Percentiles rank a stretch among this genome's conserved stretches.
phyloP scores from a whole-genome alignment of 2,797 vertebrate species.

The Botia almorhae region DNA sequence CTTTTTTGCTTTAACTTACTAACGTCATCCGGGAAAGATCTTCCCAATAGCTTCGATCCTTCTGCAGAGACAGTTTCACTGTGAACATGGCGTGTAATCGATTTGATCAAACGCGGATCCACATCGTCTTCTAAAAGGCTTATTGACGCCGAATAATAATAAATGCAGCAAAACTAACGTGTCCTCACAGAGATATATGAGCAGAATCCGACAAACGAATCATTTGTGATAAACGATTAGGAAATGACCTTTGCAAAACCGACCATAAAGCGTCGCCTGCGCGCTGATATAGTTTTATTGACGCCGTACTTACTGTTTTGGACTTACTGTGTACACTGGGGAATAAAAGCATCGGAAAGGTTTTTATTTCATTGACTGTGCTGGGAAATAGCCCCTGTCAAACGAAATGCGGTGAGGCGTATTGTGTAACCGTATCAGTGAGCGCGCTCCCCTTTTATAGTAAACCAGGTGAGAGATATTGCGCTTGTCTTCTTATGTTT shows the following conservation, averaged over 20 bases:
- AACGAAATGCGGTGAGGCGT: too few species aligned
- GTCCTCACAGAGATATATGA: neutral
- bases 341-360: neutral
- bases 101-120: neutral
- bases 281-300: too few species aligned
- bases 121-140: too few species aligned
- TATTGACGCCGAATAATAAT: neutral
- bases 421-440: too few species aligned
- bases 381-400: neutral
- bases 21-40: too few species aligned
- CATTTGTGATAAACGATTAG: neutral
- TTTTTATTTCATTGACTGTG: neutral
- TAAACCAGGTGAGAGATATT: too few species aligned
- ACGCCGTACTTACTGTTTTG: neutral
- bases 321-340: neutral
- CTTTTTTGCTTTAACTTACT: neutral
- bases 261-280: too few species aligned
- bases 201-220: neutral
- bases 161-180: neutral
- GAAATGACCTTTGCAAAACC: neutral
- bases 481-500: too few species aligned
- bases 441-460: too few species aligned
- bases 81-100: neutral
- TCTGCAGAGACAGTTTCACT: neutral
- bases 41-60: neutral